These are phyloP conservation scores for Odontomachus brunneus DNA, from an alignment of 1,140 invertebrate species.

Conservation along the genomic window DNA sequence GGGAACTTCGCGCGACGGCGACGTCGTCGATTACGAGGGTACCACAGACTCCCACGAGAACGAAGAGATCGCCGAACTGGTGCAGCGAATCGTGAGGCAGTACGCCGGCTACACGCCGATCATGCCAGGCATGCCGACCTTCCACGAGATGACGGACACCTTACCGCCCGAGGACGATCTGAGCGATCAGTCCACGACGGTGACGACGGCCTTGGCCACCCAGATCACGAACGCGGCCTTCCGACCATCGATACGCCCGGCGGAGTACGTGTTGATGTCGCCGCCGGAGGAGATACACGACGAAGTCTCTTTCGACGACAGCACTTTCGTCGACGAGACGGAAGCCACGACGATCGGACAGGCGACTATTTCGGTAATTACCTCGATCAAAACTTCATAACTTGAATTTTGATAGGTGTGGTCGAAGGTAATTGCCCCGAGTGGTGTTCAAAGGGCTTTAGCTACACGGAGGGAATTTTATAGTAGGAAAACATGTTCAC, in stretches of 20 bases:
- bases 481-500: no score
- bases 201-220: conserved; percentile 26
- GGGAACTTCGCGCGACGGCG: background rate
- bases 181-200: conserved; percentile 7
- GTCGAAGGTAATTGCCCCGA: no score
- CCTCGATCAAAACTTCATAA: no score
- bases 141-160: conserved; percentile 14
- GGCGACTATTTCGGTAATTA: background rate
- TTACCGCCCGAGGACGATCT: conserved; percentile 15
- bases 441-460: no score
- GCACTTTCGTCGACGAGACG: conserved; percentile 43
- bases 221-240: conserved; percentile 49
- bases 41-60: background rate
- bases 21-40: background rate
- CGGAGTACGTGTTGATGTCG: background rate
- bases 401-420: no score
- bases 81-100: background rate
- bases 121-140: background rate
- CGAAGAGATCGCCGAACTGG: conserved; percentile 29
- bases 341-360: background rate
- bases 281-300: conserved; percentile 39
- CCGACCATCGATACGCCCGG: conserved; percentile 26
- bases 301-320: conserved; percentile 47
- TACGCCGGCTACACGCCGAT: conserved; percentile 6
- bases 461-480: no score